Evolutionary conservation across 2,888 invertebrate species (phyloP), one percentile per base, ranked within the genome.

Genomic region (Apamea anceps): DNA sequence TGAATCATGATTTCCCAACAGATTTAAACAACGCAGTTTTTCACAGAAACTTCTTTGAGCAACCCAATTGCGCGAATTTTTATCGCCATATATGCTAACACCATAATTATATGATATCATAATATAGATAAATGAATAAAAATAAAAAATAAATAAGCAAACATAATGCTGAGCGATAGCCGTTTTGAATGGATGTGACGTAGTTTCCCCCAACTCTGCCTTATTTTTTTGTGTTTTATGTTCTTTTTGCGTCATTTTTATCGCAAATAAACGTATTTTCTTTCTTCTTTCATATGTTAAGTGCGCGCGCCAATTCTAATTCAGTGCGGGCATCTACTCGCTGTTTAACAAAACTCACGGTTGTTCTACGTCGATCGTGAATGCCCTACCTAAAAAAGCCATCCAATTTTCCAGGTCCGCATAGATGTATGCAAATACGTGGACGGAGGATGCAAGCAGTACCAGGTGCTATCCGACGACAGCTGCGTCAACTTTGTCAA

Each of bases 361-460:
- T 57, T 57, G 25, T 57, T 25, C 10, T 57, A 57, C 25, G 57
- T 57, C 25, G 0, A 57, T 57, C 25, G 10, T 25, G 57, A 57
- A 25, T 54, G 6, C 18, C 18, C 7, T 21, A 10, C 25, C 2
- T 54, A 54, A 57, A 25, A 25, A 57, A 57, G 25, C 25, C 8
- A 8, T 54, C 57, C 1, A 4, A 60, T 62, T 42, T 72, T 60
- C 8, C 67, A 90, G 90, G 0, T 90, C 2, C 81, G 74, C 18
- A 5, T 88, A 15, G 89, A 85, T 1, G 70, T 90, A 5, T 89
- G 84, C 76, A 90, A 90, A 76, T 63, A 85, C 42, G 82, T 88
- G n/a, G 90, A 89, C 32, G 91, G 90, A 15, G 90, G 90, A 0
- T 90, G 89, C 75, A 90, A 90, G 72, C 86, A 75, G n/a, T 90